Percentiles rank a stretch among this genome's conserved stretches.
phyloP scores from a whole-genome alignment of 2,113 vertebrate species.

The Lophius piscatorius region DNA sequence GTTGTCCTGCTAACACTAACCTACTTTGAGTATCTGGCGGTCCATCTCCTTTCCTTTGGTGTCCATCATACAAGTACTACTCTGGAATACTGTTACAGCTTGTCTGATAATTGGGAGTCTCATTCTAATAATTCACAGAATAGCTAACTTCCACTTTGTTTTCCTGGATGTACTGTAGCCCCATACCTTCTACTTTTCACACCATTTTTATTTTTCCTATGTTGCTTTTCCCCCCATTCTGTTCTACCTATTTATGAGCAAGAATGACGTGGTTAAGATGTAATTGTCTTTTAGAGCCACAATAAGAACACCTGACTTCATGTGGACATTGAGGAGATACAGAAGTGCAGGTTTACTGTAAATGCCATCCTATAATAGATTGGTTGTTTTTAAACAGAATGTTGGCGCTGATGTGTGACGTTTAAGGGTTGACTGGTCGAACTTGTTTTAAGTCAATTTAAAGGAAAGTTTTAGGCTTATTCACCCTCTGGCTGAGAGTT shows the following conservation, averaged over 20 bases:
- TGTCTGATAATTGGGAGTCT: slow-evolving; percentile 6
- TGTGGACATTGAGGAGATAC: slow-evolving; percentile 1
- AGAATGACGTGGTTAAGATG: slow-evolving; percentile 18
- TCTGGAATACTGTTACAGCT: slow-evolving; percentile 45
- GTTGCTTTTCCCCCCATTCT: slow-evolving; percentile 11
- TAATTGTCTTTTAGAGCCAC: slow-evolving; percentile 6
- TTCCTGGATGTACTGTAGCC: slow-evolving; percentile 31
- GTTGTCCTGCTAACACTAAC: slow-evolving; percentile 64
- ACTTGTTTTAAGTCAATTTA: too few species aligned
- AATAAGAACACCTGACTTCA: not conserved
- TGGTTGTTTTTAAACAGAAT: slow-evolving; percentile 8
- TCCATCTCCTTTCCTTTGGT: slow-evolving; percentile 41
- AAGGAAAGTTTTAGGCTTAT: too few species aligned
- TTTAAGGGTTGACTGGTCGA: slow-evolving; percentile 10
- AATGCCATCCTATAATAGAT: slow-evolving; percentile 12
- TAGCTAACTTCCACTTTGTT: slow-evolving; percentile 32
- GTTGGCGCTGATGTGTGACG: slow-evolving; percentile 17
- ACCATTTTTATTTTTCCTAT: slow-evolving; percentile 16
- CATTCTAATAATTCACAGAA: slow-evolving; percentile 18
- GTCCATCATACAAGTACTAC: slow-evolving; percentile 36
- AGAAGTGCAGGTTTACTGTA: slow-evolving; percentile 9
- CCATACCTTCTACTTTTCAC: slow-evolving; percentile 31
- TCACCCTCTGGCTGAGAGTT: too few species aligned
- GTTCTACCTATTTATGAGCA: slow-evolving; percentile 11
- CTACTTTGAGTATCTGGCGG: slow-evolving; percentile 39